phyloP scores from a whole-genome alignment of 2,888 invertebrate species.

The Anodontia alba region DNA sequence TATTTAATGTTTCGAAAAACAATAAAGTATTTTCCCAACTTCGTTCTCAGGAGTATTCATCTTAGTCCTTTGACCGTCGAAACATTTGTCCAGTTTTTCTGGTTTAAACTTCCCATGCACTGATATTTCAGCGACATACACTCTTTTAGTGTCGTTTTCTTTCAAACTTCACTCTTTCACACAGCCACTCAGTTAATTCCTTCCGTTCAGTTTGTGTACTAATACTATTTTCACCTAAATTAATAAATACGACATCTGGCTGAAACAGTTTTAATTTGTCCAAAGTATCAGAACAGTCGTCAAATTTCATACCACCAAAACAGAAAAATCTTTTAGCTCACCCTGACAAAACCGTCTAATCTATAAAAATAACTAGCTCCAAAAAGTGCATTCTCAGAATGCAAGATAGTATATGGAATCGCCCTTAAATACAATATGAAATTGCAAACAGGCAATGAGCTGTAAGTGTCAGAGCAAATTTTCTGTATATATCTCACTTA shows the following conservation, averaged over 20 bases:
- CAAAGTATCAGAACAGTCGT: neutral
- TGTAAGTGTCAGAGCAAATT: no score
- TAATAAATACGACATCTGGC: slow-evolving; percentile 8
- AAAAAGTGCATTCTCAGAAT: no score
- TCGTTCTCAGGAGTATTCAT: neutral
- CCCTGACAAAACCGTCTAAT: no score
- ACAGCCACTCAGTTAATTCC: neutral
- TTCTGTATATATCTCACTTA: no score
- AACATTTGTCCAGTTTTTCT: neutral
- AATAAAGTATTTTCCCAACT: no score
- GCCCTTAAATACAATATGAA: no score
- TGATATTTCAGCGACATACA: slow-evolving; percentile 5
- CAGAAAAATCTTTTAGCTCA: no score
- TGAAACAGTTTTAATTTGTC: neutral
- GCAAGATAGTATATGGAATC: no score
- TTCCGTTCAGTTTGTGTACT: neutral
- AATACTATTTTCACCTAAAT: neutral
- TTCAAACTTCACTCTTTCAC: neutral
- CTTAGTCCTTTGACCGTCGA: neutral
- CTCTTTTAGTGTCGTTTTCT: neutral
- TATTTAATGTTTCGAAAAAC: no score
- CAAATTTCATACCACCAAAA: neutral
- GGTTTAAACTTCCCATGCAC: neutral
- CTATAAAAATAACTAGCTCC: no score
- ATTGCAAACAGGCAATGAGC: no score